Conservation (phyloP, 2,888 invertebrate species). For the Drosophila ustulata region DNA sequence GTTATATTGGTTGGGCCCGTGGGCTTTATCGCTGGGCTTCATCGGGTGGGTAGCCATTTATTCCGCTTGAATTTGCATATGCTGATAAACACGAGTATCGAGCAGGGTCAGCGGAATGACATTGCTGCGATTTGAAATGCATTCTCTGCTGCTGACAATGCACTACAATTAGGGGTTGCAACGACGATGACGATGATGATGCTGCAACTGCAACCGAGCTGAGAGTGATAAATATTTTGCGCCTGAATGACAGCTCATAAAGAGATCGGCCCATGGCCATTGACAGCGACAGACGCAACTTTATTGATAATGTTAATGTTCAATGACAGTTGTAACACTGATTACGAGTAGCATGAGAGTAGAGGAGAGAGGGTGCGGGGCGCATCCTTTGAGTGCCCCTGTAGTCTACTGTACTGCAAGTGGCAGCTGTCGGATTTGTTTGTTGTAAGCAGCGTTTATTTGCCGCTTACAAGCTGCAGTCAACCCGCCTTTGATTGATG, state of each 20-base stretch:
- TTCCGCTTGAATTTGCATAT: conserved; percentile 74
- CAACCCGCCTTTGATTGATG: conserved; percentile 59
- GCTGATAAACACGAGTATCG: conserved; percentile 42
- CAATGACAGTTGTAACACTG: conserved; percentile 51
- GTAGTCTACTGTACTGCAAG: conserved; percentile 51
- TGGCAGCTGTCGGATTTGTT: conserved; percentile 69
- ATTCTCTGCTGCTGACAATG: conserved; percentile 48
- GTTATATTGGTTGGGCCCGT: conserved; percentile 7
- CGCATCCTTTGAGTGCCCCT: conserved; percentile 62
- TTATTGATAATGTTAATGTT: conserved; percentile 55
- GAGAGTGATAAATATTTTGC: conserved; percentile 75
- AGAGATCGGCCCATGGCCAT: conserved; percentile 30
- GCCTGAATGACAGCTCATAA: conserved; percentile 70
- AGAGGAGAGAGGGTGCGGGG: neutral
- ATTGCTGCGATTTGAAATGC: conserved; percentile 44
- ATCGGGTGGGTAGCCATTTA: conserved; percentile 47
- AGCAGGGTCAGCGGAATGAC: conserved; percentile 26
- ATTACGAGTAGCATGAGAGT: conserved; percentile 30
- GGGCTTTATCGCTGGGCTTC: conserved; percentile 2
- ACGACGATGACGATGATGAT: conserved; percentile 4
- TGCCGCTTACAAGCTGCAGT: conserved; percentile 36
- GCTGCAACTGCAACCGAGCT: conserved; percentile 30
- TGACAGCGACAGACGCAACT: conserved; percentile 25
- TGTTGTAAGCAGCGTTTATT: conserved; percentile 59
- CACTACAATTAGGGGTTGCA: conserved; percentile 61